Evolutionary conservation across 2,113 vertebrate species (phyloP), one percentile per base, ranked within the genome.

Genomic region (Theristicus caerulescens): DNA sequence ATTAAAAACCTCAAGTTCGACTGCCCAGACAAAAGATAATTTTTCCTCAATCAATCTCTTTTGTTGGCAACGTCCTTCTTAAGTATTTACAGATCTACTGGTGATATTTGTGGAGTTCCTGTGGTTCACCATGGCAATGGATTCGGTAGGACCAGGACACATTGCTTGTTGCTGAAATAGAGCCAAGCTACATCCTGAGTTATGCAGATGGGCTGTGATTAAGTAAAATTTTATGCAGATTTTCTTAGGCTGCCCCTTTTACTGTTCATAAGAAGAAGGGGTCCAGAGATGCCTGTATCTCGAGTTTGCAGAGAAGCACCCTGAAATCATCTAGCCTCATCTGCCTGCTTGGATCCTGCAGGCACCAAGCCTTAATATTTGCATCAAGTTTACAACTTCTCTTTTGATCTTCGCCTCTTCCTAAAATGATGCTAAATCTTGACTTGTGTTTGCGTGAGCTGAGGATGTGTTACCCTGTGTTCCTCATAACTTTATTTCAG

Each of bases 1-100:
- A 73, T 88, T 93, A 90, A 88, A 95, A 94, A 64, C 93, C 84
- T 96, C 94, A 94, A 27, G 14, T 79, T 77, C 15, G 2, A 52
- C 46, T 76, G 52, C 55, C 38, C 24, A 14, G 83, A 31, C 54
- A 81, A 84, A 86, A 88, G 83, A 46, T 71, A 9, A 6, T 59
- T 89, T 76, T 79, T 82, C 47, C 26, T 87, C 57, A 32, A 46
- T 91, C 72, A 38, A 8, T 84, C 51, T 83, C 27, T 86, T 70
- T 15, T 40, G 38, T n/a, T 93, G 73, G 44, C 82, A 79, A 8
- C 0, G 4, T 91, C 44, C 73, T 92, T 64, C 74, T 87, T 6
- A 49, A 57, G 55, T 67, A 66, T 67, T 89, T 94, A 20, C 2
- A 0, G 64, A 49, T 54, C 59, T 74, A 3, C 61, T 71, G 38